These are phyloP conservation scores for Druon quercuslanigerum DNA, from an alignment of 1,140 invertebrate genomes.

Conservation along the genomic window DNA sequence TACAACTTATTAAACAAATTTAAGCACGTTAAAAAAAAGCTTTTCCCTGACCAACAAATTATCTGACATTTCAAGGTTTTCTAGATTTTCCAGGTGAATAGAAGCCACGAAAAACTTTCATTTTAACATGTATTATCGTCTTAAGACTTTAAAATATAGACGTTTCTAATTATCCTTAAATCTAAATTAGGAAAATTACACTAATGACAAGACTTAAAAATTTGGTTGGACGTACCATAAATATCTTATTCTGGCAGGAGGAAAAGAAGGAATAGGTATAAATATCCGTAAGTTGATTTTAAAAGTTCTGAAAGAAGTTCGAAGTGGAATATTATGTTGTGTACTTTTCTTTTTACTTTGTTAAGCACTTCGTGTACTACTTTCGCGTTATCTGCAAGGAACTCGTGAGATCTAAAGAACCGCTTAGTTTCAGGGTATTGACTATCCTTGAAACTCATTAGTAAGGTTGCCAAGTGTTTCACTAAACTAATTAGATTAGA, in stretches of 20 bases:
- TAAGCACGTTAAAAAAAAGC: too few species aligned
- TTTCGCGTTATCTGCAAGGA: conserved; percentile 3
- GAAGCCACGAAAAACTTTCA: too few species aligned
- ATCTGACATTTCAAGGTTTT: too few species aligned
- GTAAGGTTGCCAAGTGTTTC: conserved; percentile 23
- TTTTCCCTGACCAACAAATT: too few species aligned
- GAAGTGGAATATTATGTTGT: conserved; percentile 9
- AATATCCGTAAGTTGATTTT: background rate
- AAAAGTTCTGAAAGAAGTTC: conserved; percentile 1
- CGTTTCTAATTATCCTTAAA: too few species aligned
- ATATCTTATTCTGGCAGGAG: background rate
- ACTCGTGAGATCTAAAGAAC: conserved; percentile 18
- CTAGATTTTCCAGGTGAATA: too few species aligned
- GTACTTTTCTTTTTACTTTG: conserved; percentile 24
- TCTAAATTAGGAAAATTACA: too few species aligned
- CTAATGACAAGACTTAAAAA: too few species aligned
- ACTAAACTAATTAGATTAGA: background rate
- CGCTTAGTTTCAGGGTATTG: conserved; percentile 19
- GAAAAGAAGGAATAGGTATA: background rate
- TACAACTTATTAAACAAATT: too few species aligned
- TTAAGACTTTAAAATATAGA: too few species aligned
- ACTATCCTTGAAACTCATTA: conserved; percentile 28
- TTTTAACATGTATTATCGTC: too few species aligned
- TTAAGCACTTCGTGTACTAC: conserved; percentile 26
- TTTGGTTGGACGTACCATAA: too few species aligned